Evolutionary conservation across 2,888 invertebrate genomes (phyloP).

Genomic region (Labia minor): DNA sequence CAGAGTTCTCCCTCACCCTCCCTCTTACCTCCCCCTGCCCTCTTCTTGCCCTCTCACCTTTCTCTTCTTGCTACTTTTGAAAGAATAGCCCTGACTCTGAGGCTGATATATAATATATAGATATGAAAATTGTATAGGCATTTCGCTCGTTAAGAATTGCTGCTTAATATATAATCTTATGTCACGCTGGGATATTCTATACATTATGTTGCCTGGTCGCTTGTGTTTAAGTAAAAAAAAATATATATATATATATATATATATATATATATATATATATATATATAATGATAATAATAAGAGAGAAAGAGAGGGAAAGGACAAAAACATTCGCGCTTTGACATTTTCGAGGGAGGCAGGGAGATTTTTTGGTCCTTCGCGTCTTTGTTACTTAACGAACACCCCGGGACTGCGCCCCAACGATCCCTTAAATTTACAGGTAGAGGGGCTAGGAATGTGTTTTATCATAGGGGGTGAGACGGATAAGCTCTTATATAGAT

Average conservation of each 20-base stretch:
- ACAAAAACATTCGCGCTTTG: not conserved
- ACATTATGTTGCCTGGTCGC: not conserved
- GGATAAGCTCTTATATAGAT: too few relatives aligned
- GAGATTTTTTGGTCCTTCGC: not conserved
- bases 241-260: too few relatives aligned
- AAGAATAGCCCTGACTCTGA: not conserved
- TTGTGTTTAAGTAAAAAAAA: constrained; percentile 5
- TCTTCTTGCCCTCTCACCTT: too few relatives aligned
- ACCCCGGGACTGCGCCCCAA: not conserved
- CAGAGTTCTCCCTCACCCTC: not conserved
- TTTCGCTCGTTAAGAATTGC: constrained; percentile 13
- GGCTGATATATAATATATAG: constrained; percentile 2
- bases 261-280: too few relatives aligned
- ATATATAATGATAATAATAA: constrained; percentile 3
- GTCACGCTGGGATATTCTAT: constrained; percentile 13
- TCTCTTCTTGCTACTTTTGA: not conserved
- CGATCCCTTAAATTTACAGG: not conserved
- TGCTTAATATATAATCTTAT: constrained; percentile 13
- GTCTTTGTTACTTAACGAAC: not conserved
- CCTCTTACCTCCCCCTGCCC: too few relatives aligned
- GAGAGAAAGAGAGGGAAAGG: too few relatives aligned
- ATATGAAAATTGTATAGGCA: constrained; percentile 5
- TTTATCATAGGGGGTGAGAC: not conserved
- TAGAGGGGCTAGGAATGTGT: not conserved
- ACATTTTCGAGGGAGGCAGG: not conserved